phyloP scores from a whole-genome alignment of 1,140 invertebrate species.

The Holotrichia oblita region DNA sequence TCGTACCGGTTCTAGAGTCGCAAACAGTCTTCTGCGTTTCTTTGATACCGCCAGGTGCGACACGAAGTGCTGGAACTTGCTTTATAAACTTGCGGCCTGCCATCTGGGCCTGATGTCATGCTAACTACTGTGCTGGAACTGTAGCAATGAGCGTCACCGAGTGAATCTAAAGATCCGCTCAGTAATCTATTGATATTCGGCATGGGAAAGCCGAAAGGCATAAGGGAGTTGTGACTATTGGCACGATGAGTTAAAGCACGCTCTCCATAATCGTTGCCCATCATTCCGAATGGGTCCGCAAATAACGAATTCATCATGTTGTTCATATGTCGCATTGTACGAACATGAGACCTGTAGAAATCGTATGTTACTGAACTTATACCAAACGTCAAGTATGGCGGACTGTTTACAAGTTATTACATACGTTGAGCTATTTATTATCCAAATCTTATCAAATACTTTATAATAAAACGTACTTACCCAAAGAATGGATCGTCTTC shows the following conservation, averaged over 20 bases:
- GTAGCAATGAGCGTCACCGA: slow-evolving; percentile 67
- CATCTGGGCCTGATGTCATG: slow-evolving; percentile 82
- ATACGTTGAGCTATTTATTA: background rate
- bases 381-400: slow-evolving; percentile 49
- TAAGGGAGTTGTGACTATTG: slow-evolving; percentile 63
- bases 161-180: slow-evolving; percentile 57
- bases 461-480: slow-evolving; percentile 64
- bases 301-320: slow-evolving; percentile 79
- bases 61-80: slow-evolving; percentile 82
- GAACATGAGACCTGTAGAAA: slow-evolving; percentile 72
- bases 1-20: slow-evolving; percentile 84
- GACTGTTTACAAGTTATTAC: slow-evolving; percentile 44
- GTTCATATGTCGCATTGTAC: slow-evolving; percentile 79
- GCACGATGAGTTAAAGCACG: slow-evolving; percentile 61
- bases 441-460: background rate
- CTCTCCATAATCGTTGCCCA: slow-evolving; percentile 62
- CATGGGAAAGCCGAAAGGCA: slow-evolving; percentile 68
- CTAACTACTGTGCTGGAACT: slow-evolving; percentile 80
- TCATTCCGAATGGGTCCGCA: slow-evolving; percentile 74
- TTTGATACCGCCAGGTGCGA: slow-evolving; percentile 86
- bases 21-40: slow-evolving; percentile 87
- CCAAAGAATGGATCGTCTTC: slow-evolving; percentile 83
- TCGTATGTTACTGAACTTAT: slow-evolving; percentile 38
- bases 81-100: slow-evolving; percentile 84
- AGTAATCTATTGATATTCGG: slow-evolving; percentile 66